Base-by-base conservation (phyloP, 1,140 invertebrate species). In the Drosophila grimshawi region DNA sequence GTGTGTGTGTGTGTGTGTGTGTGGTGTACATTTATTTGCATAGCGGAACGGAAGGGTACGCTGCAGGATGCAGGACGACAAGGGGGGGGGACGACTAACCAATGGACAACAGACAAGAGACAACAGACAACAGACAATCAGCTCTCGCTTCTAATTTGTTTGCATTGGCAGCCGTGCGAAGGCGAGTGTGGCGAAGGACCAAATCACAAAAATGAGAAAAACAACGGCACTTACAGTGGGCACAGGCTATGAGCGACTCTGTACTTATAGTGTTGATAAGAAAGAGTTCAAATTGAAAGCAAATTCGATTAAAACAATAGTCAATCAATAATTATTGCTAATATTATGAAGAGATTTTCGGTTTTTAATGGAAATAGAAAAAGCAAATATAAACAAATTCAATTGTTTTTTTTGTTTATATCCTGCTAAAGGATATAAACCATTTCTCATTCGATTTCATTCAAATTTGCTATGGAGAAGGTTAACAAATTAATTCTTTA, bases 121-220 rank as follows among this genome's bases (percentile, higher is more conserved):
- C 19, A 19, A 5, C 11, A 37, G 65, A 51, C 48, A 48, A 48
- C 45, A 45, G 52, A 56, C 64, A 63, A 60, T 66, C 63, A 67
- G 70, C 56, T 73, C 56, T 73, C 71, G 83, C 83, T 77, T 71
- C 81, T 86, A 86, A 86, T 86, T 86, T 86, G 83, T 86, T 86
- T 86, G 62, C 55, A 39, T 71, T 86, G 83, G 60, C 79, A 73
- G 79, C 75, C 82, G 79, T 67, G 73, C 64, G 39, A 52, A 60
- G 56, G 33, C 43, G 19, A 19, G 19, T 19, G 19, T 19, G 19
- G 19, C 46, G 43, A 61, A 48, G 51, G 37, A 41, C 37, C 29
- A 11, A 66, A 27, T 32, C 62, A 68, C 41, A 76, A 33, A 55
- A 8, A 33, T 41, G 8, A 59, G 5, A 39, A 33, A 27, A 35